These are phyloP conservation scores for Crocallis elinguaria DNA, from an alignment of 2,888 invertebrate genomes.

Conservation along the genomic window DNA sequence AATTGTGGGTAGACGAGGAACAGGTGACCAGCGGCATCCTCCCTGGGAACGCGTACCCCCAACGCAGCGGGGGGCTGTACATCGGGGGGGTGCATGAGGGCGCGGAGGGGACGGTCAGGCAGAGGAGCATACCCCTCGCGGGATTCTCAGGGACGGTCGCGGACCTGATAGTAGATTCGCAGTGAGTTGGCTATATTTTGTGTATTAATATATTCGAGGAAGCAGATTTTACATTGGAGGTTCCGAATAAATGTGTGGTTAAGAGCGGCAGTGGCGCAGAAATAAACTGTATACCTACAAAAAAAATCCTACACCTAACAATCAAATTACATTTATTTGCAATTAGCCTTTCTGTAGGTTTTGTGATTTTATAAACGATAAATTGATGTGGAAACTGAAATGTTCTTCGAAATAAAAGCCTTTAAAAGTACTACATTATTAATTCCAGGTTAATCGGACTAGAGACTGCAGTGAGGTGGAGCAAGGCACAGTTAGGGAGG, in stretches of 20 bases:
- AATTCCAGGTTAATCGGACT: slow-evolving; percentile 60
- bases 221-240: too few relatives aligned
- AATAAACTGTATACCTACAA: too few relatives aligned
- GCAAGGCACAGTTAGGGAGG: slow-evolving; percentile 62
- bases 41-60: slow-evolving; percentile 79
- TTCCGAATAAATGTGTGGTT: too few relatives aligned
- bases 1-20: slow-evolving; percentile 91
- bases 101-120: slow-evolving; percentile 85
- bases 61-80: slow-evolving; percentile 87
- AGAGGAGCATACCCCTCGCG: slow-evolving; percentile 60
- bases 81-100: slow-evolving; percentile 89
- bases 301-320: too few relatives aligned
- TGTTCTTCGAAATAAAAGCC: too few relatives aligned
- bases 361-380: too few relatives aligned
- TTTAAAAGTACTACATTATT: too few relatives aligned
- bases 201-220: background rate
- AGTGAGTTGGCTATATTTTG: slow-evolving; percentile 78
- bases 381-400: too few relatives aligned
- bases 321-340: too few relatives aligned
- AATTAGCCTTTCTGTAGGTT: too few relatives aligned
- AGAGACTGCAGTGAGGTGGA: slow-evolving; percentile 57
- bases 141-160: slow-evolving; percentile 92
- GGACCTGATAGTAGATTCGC: slow-evolving; percentile 92
- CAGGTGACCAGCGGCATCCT: slow-evolving; percentile 81
- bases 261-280: too few relatives aligned